Evolutionary conservation across 1,140 invertebrate species (phyloP), one percentile per base, ranked within the genome.

Genomic region (Cyphomyrmex costatus): DNA sequence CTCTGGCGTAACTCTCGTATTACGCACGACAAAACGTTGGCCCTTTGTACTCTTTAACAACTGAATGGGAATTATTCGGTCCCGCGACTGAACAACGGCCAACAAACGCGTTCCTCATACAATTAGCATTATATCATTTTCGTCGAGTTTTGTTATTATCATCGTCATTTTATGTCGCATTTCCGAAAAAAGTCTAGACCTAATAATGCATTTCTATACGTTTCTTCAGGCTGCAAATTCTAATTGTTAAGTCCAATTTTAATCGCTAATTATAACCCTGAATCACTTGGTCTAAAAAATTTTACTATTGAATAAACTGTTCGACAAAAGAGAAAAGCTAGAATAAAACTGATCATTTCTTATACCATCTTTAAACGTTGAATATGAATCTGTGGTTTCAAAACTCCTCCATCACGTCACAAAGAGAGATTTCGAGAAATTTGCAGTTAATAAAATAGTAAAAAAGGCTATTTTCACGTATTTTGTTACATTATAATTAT

Each of bases 11-110:
- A 33, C 49, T 56, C 49, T 74, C 68, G 68, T 27, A 83, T 83
- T 83, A 73, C 68, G 53, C 53, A 33, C 27, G 79, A 74, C 79
- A 83, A 73, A 83, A 83, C 58, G 79, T 61, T 61, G 14, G 53
- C n/a, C 68, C 70, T 83, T 83, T 74, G 79, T 73, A 74, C 68
- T 74, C 71, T 46, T 68, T 68, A 68, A 30, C 42, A 46, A 8
- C 24, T 46, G 79, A 73, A 83, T 33, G 68, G 24, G 79, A 83
- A 83, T 83, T 83, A 61, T 74, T 74, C 24, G 53, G 16, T 19
- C 46, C 33, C 76, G 27, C 46, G 19, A 16, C 46, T 19, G 36
- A 33, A 46, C 78, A 46, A 58, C 36, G 6, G 19, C 30, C 63
- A 53, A 56, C 65, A 58, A n/a, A n/a, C 14, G 30, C 56, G 36